Conservation (phyloP, 37 sponge, comb jelly and placozoan species). For the Chondrilla cf. caribensis region DNA sequence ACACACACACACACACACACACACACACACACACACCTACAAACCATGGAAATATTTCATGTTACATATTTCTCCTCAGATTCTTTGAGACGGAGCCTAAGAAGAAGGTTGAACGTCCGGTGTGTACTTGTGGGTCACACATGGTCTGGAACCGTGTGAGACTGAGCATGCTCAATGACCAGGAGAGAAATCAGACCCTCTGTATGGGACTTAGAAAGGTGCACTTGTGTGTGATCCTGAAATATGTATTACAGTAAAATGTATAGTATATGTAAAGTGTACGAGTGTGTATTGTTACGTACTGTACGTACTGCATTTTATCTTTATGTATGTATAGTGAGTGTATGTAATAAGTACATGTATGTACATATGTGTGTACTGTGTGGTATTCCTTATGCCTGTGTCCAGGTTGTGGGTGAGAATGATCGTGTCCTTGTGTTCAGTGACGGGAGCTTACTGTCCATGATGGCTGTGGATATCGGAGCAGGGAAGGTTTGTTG, state of each 20-base stretch:
- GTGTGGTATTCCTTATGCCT: background rate
- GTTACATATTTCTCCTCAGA: too few relatives aligned
- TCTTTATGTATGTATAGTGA: too few relatives aligned
- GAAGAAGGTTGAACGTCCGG: constrained; percentile 20
- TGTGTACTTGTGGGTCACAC: constrained; percentile 74
- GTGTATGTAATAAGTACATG: too few relatives aligned
- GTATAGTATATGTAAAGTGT: too few relatives aligned
- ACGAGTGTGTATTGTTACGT: too few relatives aligned
- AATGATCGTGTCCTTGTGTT: background rate
- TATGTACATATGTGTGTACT: too few relatives aligned
- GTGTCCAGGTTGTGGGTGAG: background rate
- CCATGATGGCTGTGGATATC: constrained; percentile 28
- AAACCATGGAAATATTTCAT: too few relatives aligned
- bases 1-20: too few relatives aligned
- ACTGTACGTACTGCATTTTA: too few relatives aligned
- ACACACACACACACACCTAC: too few relatives aligned
- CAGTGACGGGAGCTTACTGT: constrained; percentile 31
- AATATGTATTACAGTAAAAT: background rate
- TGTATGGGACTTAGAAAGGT: constrained; percentile 40
- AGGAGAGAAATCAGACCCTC: background rate
- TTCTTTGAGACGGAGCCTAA: too few relatives aligned
- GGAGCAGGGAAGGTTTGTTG: constrained; percentile 29
- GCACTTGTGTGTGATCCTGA: background rate
- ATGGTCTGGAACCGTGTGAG: constrained; percentile 58
- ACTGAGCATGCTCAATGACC: constrained; percentile 65